These are phyloP conservation scores for Tiaroga cobitis DNA, from an alignment of 2,797 vertebrate species.

Conservation along the genomic window DNA sequence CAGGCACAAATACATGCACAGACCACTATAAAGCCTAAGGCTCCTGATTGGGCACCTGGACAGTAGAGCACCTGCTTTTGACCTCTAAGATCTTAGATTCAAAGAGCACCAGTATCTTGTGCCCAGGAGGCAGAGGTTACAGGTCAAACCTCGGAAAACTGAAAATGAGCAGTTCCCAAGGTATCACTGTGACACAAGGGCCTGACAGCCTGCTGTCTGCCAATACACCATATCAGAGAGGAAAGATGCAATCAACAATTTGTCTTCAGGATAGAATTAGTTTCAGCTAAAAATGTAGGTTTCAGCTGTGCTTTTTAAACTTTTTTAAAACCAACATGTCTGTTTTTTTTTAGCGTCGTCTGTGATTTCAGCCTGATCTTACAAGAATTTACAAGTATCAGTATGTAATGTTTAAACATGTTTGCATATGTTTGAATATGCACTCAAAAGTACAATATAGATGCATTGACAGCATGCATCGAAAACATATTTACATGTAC, in stretches of 20 bases:
- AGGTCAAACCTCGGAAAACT: slow-evolving; percentile 50
- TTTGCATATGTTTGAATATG: neutral
- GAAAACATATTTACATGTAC: neutral
- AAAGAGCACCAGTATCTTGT: slow-evolving; percentile 49
- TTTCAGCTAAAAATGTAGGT: neutral
- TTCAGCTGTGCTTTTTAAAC: neutral
- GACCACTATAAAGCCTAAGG: slow-evolving; percentile 26
- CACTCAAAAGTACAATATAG: neutral
- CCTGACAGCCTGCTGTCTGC: slow-evolving; percentile 4
- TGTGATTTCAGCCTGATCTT: neutral
- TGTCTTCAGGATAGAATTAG: neutral
- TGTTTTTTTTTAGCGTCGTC: neutral
- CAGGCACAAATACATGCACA: slow-evolving; percentile 37
- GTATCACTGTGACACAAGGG: slow-evolving; percentile 47
- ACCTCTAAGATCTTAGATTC: slow-evolving; percentile 41
- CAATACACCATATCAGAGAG: slow-evolving; percentile 17
- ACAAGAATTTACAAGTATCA: neutral
- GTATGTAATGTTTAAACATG: neutral
- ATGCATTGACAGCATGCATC: neutral
- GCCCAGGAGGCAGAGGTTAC: slow-evolving; percentile 43
- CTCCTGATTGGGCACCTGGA: slow-evolving; percentile 44
- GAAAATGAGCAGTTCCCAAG: slow-evolving; percentile 41
- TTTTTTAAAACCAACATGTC: neutral
- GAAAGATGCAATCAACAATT: neutral
- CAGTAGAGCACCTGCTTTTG: slow-evolving; percentile 34